phyloP scores from a whole-genome alignment of 2,113 vertebrate species.

The Melanostigma gelatinosum region DNA sequence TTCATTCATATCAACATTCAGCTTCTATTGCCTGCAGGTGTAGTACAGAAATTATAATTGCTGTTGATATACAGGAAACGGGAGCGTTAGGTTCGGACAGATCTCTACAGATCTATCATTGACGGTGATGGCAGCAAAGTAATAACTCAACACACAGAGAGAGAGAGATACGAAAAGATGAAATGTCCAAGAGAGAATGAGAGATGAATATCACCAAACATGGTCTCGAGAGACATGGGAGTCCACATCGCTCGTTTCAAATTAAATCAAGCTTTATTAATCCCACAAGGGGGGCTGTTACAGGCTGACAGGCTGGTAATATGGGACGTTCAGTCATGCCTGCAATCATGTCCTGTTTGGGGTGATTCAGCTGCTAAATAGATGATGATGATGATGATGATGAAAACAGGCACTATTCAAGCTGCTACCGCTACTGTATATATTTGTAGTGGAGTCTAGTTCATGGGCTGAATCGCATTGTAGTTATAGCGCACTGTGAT shows the following conservation, averaged over 20 bases:
- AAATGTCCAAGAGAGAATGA: slow-evolving; percentile 29
- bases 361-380: slow-evolving; percentile 51
- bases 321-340: slow-evolving; percentile 53
- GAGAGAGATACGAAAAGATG: slow-evolving; percentile 13
- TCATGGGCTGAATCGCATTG: not conserved
- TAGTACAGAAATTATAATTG: not conserved
- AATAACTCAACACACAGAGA: not conserved
- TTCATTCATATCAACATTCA: not conserved
- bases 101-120: slow-evolving; percentile 9
- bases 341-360: slow-evolving; percentile 47
- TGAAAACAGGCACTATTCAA: slow-evolving; percentile 37
- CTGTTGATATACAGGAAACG: not conserved
- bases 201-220: slow-evolving; percentile 28
- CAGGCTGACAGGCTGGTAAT: slow-evolving; percentile 62
- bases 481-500: not conserved
- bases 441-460: slow-evolving; percentile 15
- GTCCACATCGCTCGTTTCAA: slow-evolving; percentile 66
- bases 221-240: slow-evolving; percentile 35
- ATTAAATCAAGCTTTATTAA: slow-evolving; percentile 76
- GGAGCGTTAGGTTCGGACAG: not conserved
- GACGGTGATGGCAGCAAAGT: not conserved
- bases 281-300: slow-evolving; percentile 57
- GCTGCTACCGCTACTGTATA: not conserved
- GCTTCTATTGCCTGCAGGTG: not conserved
- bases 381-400: slow-evolving; percentile 20